Base-by-base conservation (phyloP, 1,140 invertebrate species). In the Penaeus japonicus region DNA sequence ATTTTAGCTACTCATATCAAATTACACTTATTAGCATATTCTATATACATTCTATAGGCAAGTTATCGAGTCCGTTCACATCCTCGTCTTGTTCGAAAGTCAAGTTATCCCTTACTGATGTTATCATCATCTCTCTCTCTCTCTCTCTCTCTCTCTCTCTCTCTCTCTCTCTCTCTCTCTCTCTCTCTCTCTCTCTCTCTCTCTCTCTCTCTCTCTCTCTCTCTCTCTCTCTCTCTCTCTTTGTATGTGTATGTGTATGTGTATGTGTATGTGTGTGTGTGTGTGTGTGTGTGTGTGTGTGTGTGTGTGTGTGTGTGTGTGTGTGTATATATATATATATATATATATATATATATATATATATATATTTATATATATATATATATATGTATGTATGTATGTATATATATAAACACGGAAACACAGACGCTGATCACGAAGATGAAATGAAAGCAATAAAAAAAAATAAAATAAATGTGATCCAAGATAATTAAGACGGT, bases 131-230 rank as follows among this genome's bases (percentile, higher is more conserved):
- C 70, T 32, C 70, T 73, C 70, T 73, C 70, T 27, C 24, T 30
- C 65, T 73, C 65, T 30, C 24, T 73, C 65, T 73, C 65, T 73
- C 18, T 73, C 65, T 73, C 24, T 73, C 65, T 73, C 24, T 30
- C 24, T 30, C 24, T 30, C 24, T 30, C 24, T 30, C 24, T 30
- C 24, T 30, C 24, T 30, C 24, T n/a, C n/a, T 27, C n/a, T 27
- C n/a, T 27, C 1, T 27, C n/a, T 70, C 65, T 70, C 65, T 70
- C 65, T n/a, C 2, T 24, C n/a, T 73, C n/a, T 73, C 65, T 73
- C 65, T 73, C 65, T 73, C 65, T 73, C 65, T 73, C 65, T 65
- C 62, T 65, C 18, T 70, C 65, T 73, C 65, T 73, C 65, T 73
- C 65, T 73, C 24, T 73, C 65, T 73, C 65, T 73, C 65, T 73